Evolutionary conservation across 35 echinoderm and acorn worm genomes (phyloP).

Genomic region (Diadema setosum): DNA sequence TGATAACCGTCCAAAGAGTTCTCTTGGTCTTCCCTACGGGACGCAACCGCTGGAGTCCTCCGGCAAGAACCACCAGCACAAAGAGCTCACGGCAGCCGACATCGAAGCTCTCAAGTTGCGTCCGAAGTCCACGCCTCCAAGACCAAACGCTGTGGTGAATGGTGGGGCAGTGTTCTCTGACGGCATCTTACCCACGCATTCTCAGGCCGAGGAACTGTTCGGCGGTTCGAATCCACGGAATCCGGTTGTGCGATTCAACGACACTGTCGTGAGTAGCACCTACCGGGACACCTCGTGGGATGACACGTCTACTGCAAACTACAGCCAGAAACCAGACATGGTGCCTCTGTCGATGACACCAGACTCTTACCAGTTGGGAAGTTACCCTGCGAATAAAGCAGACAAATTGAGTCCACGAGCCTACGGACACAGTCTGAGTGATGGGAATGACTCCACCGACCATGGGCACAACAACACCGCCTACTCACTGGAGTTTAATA

Average conservation of each 20-base stretch:
- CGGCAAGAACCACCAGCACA: constrained; percentile 28
- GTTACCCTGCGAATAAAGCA: neutral
- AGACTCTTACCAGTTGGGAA: neutral
- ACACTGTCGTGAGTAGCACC: constrained; percentile 33
- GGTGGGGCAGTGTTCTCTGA: neutral
- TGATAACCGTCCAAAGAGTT: constrained; percentile 46
- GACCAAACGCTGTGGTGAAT: neutral
- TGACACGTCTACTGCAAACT: neutral
- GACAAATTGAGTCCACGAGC: constrained; percentile 18
- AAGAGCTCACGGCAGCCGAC: neutral
- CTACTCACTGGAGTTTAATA: neutral
- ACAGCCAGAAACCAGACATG: neutral
- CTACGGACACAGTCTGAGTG: neutral
- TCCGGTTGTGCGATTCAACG: constrained; percentile 23
- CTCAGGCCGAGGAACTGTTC: constrained; percentile 73
- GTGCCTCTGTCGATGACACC: neutral
- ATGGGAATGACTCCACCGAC: neutral
- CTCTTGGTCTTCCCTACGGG: constrained; percentile 41
- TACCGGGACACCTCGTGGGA: constrained; percentile 11
- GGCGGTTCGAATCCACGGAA: constrained; percentile 20
- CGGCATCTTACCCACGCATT: constrained; percentile 77
- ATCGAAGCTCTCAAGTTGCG: neutral
- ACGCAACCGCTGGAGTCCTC: neutral
- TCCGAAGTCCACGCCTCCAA: constrained; percentile 78
- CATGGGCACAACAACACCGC: neutral